Conservation (phyloP, 92 coral and sea anemone genomes). For the Bergia puertoricense region DNA sequence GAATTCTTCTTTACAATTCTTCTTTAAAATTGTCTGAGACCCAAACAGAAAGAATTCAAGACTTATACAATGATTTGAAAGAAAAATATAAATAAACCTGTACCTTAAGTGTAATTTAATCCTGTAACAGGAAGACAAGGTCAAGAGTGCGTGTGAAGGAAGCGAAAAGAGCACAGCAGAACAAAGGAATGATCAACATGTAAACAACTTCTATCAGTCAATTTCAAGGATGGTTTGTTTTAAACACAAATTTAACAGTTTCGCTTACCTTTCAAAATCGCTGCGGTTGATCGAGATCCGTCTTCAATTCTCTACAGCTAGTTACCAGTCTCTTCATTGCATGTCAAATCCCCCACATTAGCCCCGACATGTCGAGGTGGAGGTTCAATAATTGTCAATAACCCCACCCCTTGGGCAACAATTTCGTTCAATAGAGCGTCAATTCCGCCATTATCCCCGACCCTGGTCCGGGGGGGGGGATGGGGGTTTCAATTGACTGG, state of each 20-base stretch:
- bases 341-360: slow-evolving; percentile 13
- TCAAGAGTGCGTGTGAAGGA: too few species aligned
- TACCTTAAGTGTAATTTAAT: too few species aligned
- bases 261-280: slow-evolving; percentile 2
- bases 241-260: slow-evolving; percentile 8
- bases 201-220: slow-evolving; percentile 1
- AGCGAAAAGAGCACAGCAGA: neutral
- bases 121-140: too few species aligned
- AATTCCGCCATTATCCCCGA: too few species aligned
- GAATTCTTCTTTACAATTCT: too few species aligned
- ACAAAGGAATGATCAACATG: slow-evolving; percentile 14
- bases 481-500: too few species aligned
- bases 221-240: slow-evolving; percentile 1
- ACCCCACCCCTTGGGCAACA: neutral
- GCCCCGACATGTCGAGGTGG: slow-evolving; percentile 19
- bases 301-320: slow-evolving; percentile 3
- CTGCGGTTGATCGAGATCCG: neutral
- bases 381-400: slow-evolving; percentile 11
- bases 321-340: neutral
- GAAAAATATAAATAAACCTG: too few species aligned
- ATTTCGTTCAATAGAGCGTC: too few species aligned
- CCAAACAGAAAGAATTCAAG: too few species aligned
- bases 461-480: too few species aligned
- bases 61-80: too few species aligned
- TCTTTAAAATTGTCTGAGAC: too few species aligned